phyloP scores from a whole-genome alignment of 2,888 invertebrate genomes.

The Drosophila prostipennis region DNA sequence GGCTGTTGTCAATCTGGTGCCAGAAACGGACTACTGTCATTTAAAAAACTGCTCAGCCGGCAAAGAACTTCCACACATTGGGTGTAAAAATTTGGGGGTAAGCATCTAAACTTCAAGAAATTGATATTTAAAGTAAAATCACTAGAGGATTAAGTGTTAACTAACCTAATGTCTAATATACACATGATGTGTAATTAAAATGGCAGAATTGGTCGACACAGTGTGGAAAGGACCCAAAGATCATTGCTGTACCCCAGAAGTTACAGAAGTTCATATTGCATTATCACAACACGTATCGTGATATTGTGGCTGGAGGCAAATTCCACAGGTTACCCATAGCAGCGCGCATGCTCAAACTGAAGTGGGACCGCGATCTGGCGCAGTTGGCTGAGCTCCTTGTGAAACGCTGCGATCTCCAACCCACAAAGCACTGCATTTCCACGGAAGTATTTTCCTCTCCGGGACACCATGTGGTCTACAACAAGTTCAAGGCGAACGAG shows the following conservation, averaged over 20 bases:
- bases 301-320: background rate
- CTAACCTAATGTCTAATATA: too few species aligned
- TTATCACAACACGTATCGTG: constrained; percentile 3
- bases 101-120: too few species aligned
- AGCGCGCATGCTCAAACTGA: background rate
- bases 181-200: too few species aligned
- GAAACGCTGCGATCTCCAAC: constrained; percentile 4
- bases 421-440: background rate
- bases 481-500: background rate
- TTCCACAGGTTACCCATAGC: background rate
- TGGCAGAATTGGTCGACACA: background rate
- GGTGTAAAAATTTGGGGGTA: background rate
- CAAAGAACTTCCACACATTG: background rate
- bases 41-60: background rate
- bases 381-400: background rate
- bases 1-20: background rate
- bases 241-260: background rate
- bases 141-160: background rate
- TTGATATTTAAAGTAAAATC: background rate
- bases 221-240: background rate
- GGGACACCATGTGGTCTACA: background rate
- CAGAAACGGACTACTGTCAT: background rate
- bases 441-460: background rate
- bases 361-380: background rate
- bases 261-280: background rate